These are phyloP conservation scores for Diglossa cyanea DNA, from an alignment of 2,797 vertebrate species.

Conservation along the genomic window DNA sequence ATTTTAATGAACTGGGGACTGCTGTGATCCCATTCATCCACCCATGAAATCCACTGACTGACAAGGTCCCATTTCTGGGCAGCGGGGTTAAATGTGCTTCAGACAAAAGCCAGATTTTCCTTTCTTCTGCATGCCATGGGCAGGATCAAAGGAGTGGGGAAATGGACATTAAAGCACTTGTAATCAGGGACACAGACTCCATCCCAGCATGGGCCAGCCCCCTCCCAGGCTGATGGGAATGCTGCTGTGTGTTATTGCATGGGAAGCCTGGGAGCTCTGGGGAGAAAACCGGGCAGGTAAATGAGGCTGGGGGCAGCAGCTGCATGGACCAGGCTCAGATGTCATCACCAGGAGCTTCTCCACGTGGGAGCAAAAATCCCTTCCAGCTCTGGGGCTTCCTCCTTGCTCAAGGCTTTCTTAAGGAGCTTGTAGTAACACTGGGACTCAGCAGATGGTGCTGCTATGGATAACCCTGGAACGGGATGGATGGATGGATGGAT, in stretches of 20 bases:
- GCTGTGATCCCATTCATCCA: conserved; percentile 63
- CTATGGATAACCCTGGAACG: background rate
- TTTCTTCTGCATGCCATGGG: conserved; percentile 55
- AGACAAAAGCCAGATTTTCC: conserved; percentile 66
- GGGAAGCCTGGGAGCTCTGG: background rate
- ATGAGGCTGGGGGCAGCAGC: background rate
- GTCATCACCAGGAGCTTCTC: background rate
- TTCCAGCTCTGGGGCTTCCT: background rate
- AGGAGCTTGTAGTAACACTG: background rate
- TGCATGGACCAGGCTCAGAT: background rate
- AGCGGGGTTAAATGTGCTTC: conserved; percentile 35
- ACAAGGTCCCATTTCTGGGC: conserved; percentile 66
- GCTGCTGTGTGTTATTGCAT: background rate
- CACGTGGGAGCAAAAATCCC: accelerated
- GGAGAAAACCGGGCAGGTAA: background rate
- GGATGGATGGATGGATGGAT: background rate
- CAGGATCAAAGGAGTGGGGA: conserved; percentile 59
- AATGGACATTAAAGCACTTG: conserved; percentile 60
- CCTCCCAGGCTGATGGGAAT: conserved; percentile 24
- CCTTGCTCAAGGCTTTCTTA: background rate
- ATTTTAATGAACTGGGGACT: conserved; percentile 55
- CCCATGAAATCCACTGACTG: conserved; percentile 66
- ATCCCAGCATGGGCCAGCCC: conserved; percentile 53
- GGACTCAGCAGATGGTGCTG: conserved; percentile 50
- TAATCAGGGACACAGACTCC: conserved; percentile 54